phyloP scores from a whole-genome alignment of 2,113 vertebrate species.

The Amphiprion percula region DNA sequence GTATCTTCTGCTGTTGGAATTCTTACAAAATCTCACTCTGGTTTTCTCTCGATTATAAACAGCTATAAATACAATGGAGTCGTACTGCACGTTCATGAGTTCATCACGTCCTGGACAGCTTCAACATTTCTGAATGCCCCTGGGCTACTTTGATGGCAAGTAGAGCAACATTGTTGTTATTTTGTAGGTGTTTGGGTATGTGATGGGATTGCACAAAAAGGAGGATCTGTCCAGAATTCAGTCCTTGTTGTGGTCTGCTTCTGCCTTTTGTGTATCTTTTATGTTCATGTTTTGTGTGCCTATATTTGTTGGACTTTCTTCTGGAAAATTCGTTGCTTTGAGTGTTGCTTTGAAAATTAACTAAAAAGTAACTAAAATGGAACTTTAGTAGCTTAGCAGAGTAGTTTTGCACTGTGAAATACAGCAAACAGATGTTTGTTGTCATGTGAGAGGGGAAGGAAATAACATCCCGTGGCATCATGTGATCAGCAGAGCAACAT shows the following conservation, averaged over 20 bases:
- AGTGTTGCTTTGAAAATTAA: slow-evolving; percentile 13
- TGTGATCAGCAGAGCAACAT: slow-evolving; percentile 2
- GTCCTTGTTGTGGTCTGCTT: slow-evolving; percentile 4
- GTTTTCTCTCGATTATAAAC: slow-evolving; percentile 4
- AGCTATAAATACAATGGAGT: background rate
- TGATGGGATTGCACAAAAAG: slow-evolving; percentile 2
- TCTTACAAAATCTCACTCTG: background rate
- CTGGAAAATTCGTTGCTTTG: background rate
- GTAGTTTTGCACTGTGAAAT: background rate
- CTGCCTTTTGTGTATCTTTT: slow-evolving; percentile 25
- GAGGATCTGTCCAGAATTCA: slow-evolving; percentile 14
- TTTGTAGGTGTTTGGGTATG: slow-evolving; percentile 1
- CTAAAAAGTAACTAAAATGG: background rate
- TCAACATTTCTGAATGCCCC: background rate
- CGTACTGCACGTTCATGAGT: background rate
- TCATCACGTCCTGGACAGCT: background rate
- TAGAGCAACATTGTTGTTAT: background rate
- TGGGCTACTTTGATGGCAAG: background rate
- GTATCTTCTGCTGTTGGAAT: background rate
- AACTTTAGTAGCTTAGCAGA: background rate
- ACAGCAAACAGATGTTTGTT: background rate
- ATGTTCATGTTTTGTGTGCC: background rate
- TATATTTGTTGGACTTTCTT: background rate
- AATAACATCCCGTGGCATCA: slow-evolving; percentile 7
- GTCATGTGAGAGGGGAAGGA: slow-evolving; percentile 42